These are phyloP conservation scores for Hirundichthys speculiger DNA, from an alignment of 2,113 vertebrate genomes.

Conservation along the genomic window DNA sequence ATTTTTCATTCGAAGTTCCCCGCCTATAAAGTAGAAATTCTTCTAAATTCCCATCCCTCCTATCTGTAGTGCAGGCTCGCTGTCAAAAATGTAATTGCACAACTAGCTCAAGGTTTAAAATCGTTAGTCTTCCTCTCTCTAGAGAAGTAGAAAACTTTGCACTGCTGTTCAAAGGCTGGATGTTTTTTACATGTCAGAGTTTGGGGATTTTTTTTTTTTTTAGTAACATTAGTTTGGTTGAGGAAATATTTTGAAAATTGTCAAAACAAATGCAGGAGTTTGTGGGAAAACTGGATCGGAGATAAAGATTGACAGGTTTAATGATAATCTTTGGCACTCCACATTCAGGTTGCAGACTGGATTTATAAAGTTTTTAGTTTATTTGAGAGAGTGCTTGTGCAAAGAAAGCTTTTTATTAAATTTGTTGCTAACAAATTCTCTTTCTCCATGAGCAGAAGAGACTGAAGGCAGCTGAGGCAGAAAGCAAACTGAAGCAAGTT, in stretches of 20 bases:
- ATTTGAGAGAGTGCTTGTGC: no score
- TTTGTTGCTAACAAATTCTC: neutral
- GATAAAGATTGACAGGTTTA: no score
- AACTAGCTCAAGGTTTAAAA: neutral
- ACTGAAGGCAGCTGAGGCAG: conserved; percentile 96
- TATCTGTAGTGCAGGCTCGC: neutral
- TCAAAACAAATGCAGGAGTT: no score
- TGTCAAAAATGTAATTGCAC: conserved; percentile 5
- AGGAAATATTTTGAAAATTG: no score
- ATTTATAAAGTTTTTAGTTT: no score
- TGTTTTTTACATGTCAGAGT: neutral
- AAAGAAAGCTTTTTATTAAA: neutral
- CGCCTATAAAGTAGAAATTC: neutral
- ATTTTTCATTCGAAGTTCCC: neutral
- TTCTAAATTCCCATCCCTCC: neutral
- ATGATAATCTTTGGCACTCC: no score
- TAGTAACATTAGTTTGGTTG: no score
- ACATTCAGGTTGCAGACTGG: no score
- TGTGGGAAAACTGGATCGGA: no score
- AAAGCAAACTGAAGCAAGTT: conserved; percentile 98
- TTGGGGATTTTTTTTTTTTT: no score
- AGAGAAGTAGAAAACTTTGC: neutral
- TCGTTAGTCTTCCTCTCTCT: neutral
- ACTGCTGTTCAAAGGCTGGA: neutral
- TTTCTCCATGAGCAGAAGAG: conserved; percentile 87